A percentile compares a stretch with the other conserved stretches of the same genome.
Conservation (phyloP, 2,113 vertebrate species). For the Colossoma macropomum region DNA sequence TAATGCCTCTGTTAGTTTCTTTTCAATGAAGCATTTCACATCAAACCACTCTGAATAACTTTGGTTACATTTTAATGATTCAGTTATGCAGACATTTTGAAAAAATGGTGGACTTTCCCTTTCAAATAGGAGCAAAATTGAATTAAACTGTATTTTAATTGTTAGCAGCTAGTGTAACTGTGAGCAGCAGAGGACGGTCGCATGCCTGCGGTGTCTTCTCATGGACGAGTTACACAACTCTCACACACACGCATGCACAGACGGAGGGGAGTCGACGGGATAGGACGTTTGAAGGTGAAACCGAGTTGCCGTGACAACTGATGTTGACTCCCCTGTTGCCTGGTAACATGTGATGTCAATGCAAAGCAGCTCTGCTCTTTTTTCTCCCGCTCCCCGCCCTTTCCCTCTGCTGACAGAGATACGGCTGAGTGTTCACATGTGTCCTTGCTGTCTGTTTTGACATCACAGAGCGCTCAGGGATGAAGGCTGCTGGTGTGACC, state of each 20-base stretch:
- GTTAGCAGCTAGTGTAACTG: not conserved
- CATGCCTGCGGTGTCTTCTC: not conserved
- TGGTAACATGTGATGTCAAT: conserved; percentile 84
- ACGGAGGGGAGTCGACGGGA: conserved; percentile 60
- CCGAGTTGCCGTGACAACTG: conserved; percentile 86
- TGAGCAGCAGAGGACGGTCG: not conserved
- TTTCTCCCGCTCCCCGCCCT: conserved; percentile 56
- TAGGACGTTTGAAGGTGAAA: conserved; percentile 80
- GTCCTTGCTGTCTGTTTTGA: conserved; percentile 6
- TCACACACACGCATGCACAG: conserved; percentile 17
- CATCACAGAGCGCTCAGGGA: conserved; percentile 6
- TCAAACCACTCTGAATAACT: too few relatives aligned
- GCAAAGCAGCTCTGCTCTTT: conserved; percentile 61
- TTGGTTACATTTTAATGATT: too few relatives aligned
- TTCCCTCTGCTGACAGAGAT: not conserved
- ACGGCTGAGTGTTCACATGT: conserved; percentile 42
- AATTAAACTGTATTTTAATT: too few relatives aligned
- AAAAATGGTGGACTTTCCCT: too few relatives aligned
- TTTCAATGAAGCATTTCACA: too few relatives aligned
- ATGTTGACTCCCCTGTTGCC: conserved; percentile 80
- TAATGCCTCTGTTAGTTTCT: too few relatives aligned
- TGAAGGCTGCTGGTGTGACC: not conserved
- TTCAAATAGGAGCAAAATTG: too few relatives aligned
- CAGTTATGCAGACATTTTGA: too few relatives aligned
- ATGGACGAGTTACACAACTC: not conserved